These are phyloP conservation scores for Lophura nycthemera DNA, from an alignment of 2,113 vertebrate genomes.

Conservation along the genomic window DNA sequence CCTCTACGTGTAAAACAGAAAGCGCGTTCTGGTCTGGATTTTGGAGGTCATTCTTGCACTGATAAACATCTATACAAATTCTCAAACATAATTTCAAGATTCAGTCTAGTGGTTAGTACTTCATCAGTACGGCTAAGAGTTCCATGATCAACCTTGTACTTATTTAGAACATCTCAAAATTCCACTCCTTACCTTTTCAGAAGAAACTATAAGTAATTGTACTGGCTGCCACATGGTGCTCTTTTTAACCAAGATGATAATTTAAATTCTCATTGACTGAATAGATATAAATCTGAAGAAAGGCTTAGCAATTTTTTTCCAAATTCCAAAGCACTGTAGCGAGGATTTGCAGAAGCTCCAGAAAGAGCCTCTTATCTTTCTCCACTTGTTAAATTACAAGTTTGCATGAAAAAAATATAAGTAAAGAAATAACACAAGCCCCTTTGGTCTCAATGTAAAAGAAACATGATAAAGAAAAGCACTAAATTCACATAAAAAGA, in stretches of 20 bases:
- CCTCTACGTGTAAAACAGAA: background rate
- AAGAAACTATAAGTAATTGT: background rate
- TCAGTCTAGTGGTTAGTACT: background rate
- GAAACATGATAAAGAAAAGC: conserved; percentile 34
- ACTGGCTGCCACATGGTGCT: background rate
- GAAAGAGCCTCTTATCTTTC: conserved; percentile 65
- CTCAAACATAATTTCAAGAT: background rate
- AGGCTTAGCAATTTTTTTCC: conserved; percentile 30
- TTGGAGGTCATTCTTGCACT: background rate
- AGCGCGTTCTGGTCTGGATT: background rate
- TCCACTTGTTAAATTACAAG: conserved; percentile 68
- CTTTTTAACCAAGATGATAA: conserved; percentile 44
- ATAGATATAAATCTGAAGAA: conserved; percentile 57
- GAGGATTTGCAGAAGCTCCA: conserved; percentile 50
- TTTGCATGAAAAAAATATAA: conserved; percentile 73
- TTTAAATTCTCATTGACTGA: conserved; percentile 48
- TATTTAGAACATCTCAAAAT: background rate
- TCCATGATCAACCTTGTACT: background rate
- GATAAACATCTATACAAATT: background rate
- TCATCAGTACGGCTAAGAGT: background rate
- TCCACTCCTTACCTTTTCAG: background rate
- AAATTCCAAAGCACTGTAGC: conserved; percentile 56
- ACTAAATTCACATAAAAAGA: background rate
- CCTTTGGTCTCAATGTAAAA: conserved; percentile 26
- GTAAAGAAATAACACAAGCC: conserved; percentile 50